phyloP scores from a whole-genome alignment of 2,888 invertebrate genomes.

The Leistus spinibarbis region DNA sequence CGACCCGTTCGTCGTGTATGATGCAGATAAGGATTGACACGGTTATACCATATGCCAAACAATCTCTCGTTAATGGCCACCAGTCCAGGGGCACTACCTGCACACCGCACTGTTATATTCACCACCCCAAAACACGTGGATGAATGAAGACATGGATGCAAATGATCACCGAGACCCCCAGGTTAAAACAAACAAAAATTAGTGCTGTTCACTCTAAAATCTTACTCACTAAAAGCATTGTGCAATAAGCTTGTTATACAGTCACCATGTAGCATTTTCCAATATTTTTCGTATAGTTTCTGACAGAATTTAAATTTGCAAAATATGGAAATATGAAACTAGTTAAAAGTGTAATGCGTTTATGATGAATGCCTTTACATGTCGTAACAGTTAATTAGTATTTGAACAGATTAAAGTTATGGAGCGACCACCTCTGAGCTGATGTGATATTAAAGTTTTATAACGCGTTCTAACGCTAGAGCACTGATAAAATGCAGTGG shows the following conservation, averaged over 20 bases:
- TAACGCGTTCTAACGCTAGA: too few species aligned
- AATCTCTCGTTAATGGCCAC: conserved; percentile 81
- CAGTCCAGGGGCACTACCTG: conserved; percentile 74
- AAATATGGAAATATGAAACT: too few species aligned
- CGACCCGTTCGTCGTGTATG: conserved; percentile 74
- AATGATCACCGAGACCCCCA: background rate
- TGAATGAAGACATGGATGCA: background rate
- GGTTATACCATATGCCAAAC: conserved; percentile 75
- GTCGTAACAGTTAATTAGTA: background rate
- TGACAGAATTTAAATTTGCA: too few species aligned
- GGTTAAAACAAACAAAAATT: background rate
- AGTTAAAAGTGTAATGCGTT: background rate
- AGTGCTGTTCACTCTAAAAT: background rate
- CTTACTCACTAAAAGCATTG: background rate
- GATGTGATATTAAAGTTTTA: too few species aligned
- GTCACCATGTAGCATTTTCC: too few species aligned
- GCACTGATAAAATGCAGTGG: too few species aligned
- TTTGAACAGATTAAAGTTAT: too few species aligned
- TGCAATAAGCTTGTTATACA: background rate
- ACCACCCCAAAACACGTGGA: background rate
- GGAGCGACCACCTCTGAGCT: too few species aligned
- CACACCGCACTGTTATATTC: conserved; percentile 54
- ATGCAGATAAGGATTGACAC: conserved; percentile 75
- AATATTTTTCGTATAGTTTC: too few species aligned
- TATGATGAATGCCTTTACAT: background rate